These are phyloP conservation scores for Sciurus carolinensis DNA, from an alignment of 2,797 vertebrate genomes.

Conservation along the genomic window DNA sequence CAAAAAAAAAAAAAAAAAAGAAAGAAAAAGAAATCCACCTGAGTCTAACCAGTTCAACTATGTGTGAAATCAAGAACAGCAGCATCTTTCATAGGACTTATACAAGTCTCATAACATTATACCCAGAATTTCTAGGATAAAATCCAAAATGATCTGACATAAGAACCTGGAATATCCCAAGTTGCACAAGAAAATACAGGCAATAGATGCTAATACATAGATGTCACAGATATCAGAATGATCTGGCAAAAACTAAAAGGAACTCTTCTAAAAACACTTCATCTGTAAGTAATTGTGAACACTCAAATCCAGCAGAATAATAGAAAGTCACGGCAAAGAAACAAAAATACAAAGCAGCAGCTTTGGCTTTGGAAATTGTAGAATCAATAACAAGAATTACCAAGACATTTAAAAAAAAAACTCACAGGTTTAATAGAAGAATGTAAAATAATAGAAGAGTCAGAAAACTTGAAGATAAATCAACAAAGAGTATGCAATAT, in stretches of 20 bases:
- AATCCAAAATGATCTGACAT: background rate
- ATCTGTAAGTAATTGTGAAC: background rate
- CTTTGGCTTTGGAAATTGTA: background rate
- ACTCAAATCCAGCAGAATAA: background rate
- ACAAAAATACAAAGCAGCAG: background rate
- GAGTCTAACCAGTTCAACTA: background rate
- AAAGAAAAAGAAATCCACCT: background rate
- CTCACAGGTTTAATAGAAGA: background rate
- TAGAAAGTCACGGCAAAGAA: background rate
- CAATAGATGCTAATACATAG: background rate
- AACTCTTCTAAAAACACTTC: background rate
- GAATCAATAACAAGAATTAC: background rate
- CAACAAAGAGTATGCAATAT: background rate
- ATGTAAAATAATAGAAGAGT: background rate
- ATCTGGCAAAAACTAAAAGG: background rate
- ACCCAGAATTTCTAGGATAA: background rate
- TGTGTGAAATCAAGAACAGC: background rate
- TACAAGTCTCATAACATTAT: background rate
- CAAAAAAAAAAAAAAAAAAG: no score
- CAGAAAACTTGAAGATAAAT: background rate
- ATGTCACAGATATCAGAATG: background rate
- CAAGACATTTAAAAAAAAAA: background rate
- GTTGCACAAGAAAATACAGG: background rate
- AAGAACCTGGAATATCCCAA: background rate
- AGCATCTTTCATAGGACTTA: background rate